These are phyloP conservation scores for Candoia aspera DNA, from an alignment of 2,113 vertebrate genomes.

Conservation along the genomic window DNA sequence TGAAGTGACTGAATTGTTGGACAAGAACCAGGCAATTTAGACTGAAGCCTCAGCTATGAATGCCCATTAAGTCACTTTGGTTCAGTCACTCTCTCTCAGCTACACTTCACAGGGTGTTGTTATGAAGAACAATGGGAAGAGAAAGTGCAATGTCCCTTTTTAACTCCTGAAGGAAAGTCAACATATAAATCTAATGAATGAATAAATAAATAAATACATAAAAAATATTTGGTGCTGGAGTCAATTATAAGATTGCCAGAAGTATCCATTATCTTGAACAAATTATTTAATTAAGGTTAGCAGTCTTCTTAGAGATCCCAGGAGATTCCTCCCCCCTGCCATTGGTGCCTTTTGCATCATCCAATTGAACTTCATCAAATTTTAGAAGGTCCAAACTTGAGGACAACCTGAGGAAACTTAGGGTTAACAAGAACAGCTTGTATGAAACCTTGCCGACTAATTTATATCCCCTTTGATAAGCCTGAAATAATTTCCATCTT, in stretches of 20 bases:
- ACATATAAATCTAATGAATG: neutral
- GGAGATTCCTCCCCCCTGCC: no score
- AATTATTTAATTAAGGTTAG: slow-evolving; percentile 35
- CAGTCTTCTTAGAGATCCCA: slow-evolving; percentile 27
- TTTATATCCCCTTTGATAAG: slow-evolving; percentile 35
- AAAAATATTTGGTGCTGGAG: neutral
- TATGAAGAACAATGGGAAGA: neutral
- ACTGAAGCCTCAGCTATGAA: neutral
- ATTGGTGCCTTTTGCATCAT: slow-evolving; percentile 39
- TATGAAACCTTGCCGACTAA: slow-evolving; percentile 26
- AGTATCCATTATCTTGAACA: slow-evolving; percentile 33
- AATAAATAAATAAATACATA: neutral
- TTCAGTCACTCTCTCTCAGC: neutral
- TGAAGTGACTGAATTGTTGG: neutral
- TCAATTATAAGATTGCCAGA: neutral
- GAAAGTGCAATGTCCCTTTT: neutral
- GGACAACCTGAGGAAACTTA: slow-evolving; percentile 44
- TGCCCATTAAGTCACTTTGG: neutral
- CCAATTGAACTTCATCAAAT: fast-evolving
- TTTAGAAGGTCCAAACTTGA: slow-evolving; percentile 54
- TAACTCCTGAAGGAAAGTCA: neutral
- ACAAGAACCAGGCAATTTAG: neutral
- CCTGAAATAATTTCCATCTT: slow-evolving; percentile 46
- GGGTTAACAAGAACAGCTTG: slow-evolving; percentile 53
- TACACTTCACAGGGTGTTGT: neutral